These are phyloP conservation scores for Hydrozoanthus tunicans DNA, from an alignment of 64 coral and sea anemone species.

Conservation along the genomic window DNA sequence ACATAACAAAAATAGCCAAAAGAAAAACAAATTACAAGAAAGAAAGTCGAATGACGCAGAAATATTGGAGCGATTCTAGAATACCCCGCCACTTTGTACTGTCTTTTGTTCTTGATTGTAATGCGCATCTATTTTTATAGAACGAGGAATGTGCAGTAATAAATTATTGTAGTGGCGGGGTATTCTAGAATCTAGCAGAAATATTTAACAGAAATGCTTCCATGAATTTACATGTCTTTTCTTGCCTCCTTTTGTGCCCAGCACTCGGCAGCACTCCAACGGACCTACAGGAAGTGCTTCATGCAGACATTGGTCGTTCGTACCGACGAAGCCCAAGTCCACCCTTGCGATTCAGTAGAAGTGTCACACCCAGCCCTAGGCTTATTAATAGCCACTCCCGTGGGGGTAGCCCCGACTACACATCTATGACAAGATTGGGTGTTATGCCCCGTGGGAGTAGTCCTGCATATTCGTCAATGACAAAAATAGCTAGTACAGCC, in stretches of 20 bases:
- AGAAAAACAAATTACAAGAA: too few species aligned
- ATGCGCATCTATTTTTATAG: too few species aligned
- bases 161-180: too few species aligned
- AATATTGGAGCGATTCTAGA: too few species aligned
- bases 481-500: background rate
- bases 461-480: background rate
- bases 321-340: constrained; percentile 57
- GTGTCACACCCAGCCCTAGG: constrained; percentile 39
- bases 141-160: too few species aligned
- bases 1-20: too few species aligned
- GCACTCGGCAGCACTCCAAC: constrained; percentile 72
- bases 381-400: constrained; percentile 24
- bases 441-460: background rate
- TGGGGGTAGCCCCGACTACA: constrained; percentile 41
- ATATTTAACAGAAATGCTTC: background rate
- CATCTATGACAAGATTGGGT: background rate
- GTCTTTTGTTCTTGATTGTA: too few species aligned
- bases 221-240: background rate
- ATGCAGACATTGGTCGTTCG: constrained; percentile 64
- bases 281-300: constrained; percentile 66
- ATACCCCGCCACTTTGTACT: too few species aligned
- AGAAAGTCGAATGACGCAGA: too few species aligned
- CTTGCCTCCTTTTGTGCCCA: constrained; percentile 4
- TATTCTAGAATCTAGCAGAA: background rate
- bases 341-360: constrained; percentile 56